Evolutionary conservation across 2,797 vertebrate species (phyloP).

Genomic region (Choloepus didactylus): DNA sequence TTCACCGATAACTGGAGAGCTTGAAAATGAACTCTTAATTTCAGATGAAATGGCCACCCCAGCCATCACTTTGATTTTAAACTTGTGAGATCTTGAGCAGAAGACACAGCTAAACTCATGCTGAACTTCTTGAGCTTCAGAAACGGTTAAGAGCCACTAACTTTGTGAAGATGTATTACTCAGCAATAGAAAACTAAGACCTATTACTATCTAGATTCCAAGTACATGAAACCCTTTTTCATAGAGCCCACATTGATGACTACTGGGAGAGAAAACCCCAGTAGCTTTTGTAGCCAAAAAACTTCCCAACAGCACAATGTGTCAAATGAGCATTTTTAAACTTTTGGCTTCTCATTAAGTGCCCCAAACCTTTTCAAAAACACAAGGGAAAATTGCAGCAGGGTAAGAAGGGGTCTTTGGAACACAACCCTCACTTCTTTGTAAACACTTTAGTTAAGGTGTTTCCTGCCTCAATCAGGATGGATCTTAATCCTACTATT

Average conservation of each 20-base stretch:
- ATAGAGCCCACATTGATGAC: background rate
- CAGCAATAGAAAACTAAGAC: background rate
- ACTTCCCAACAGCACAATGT: background rate
- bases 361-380: background rate
- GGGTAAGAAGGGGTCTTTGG: background rate
- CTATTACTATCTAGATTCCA: background rate
- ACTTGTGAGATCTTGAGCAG: background rate
- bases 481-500: too few species aligned
- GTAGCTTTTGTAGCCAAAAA: background rate
- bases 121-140: background rate
- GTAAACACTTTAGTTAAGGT: background rate
- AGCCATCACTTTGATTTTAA: background rate
- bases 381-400: background rate
- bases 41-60: background rate
- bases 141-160: background rate
- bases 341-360: background rate
- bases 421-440: constrained; percentile 24
- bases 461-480: too few species aligned
- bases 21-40: background rate
- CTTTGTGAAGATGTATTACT: background rate
- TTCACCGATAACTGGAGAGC: background rate
- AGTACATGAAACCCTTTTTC: background rate
- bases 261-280: background rate
- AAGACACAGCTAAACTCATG: background rate
- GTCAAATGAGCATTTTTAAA: background rate